These are phyloP conservation scores for Mycogona germanica DNA, from an alignment of 2,888 invertebrate genomes.

Conservation along the genomic window DNA sequence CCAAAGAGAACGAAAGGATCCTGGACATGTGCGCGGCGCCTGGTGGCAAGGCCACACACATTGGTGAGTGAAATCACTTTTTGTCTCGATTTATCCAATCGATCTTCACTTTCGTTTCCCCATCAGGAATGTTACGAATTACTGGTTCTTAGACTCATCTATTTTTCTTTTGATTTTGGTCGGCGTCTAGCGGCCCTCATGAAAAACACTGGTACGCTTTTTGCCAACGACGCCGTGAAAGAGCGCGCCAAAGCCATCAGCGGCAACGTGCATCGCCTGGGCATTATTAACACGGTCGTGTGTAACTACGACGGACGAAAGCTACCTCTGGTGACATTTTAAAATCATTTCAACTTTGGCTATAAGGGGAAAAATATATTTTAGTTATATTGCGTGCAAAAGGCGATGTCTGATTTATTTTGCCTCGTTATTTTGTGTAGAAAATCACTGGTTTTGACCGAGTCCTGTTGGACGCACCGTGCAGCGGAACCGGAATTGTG, in stretches of 20 bases:
- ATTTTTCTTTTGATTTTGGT: background rate
- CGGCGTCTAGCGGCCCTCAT: constrained; percentile 62
- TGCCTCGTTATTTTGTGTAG: constrained; percentile 30
- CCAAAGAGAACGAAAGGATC: constrained; percentile 87
- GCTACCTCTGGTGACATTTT: constrained; percentile 51
- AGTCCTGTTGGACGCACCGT: constrained; percentile 93
- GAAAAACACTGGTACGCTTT: constrained; percentile 94
- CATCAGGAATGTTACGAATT: background rate
- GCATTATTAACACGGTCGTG: constrained; percentile 85
- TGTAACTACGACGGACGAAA: constrained; percentile 80
- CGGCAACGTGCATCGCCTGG: constrained; percentile 92
- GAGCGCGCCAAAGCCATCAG: constrained; percentile 83
- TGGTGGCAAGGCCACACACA: constrained; percentile 97
- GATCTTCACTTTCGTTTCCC: background rate
- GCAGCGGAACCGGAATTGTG: constrained; percentile 95
- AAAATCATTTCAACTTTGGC: too few relatives aligned
- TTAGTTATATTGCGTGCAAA: too few relatives aligned
- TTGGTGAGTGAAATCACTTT: constrained; percentile 41
- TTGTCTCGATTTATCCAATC: too few relatives aligned
- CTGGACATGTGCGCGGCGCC: constrained; percentile 98
- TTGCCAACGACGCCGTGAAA: constrained; percentile 89
- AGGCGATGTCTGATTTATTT: too few relatives aligned
- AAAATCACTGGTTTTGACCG: constrained; percentile 87
- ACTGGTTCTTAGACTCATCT: background rate
- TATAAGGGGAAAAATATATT: too few relatives aligned